Evolutionary conservation across 2,113 vertebrate genomes (phyloP), one percentile per base, ranked within the genome.

Genomic region (Struthidea cinerea): DNA sequence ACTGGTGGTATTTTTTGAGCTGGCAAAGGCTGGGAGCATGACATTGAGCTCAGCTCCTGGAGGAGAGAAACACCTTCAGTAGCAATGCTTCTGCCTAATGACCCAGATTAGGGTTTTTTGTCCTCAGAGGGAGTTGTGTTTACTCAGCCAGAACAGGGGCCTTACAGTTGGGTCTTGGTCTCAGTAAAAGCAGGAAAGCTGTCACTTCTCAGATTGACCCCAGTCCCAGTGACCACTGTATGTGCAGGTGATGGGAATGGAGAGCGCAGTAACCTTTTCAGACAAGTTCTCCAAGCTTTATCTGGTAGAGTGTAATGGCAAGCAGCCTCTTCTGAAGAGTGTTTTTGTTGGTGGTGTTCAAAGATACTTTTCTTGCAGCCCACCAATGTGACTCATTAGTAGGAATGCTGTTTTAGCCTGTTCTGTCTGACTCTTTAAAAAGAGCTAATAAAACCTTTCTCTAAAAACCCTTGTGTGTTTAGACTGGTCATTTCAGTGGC

Each of bases 151-250:
- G 87, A 81, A 52, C 15, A 76, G 61, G 39, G 21, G 28, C 53
- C 11, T 1, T 28, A 12, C 30, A 46, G 0, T 1, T 52, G 57
- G 28, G 35, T 46, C n/a, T 86, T 0, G 0, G 7, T 46, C 41
- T 71, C 57, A 35, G 30, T 46, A 70, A 67, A 68, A 74, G 18
- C 44, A 53, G 56, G 49, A 71, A 75, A 52, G 26, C 14, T 56
- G 52, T 37, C 65, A 57, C 19, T 15, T 47, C 17, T 63, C 27
- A 47, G 35, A 30, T 41, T 83, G 61, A 63, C 33, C 20, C 28
- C 2, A 1, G 49, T 76, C 21, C 10, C 11, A n/a, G n/a, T n/a
- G n/a, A 10, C 5, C 37, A 33, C 21, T 24, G 20, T 33, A 69
- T 65, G 49, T 16, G 28, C 19, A 44, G 30, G 32, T 60, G 32